Evolutionary conservation across 2,797 vertebrate genomes (phyloP), one percentile per base, ranked within the genome.

Genomic region (Tragopan temminckii): DNA sequence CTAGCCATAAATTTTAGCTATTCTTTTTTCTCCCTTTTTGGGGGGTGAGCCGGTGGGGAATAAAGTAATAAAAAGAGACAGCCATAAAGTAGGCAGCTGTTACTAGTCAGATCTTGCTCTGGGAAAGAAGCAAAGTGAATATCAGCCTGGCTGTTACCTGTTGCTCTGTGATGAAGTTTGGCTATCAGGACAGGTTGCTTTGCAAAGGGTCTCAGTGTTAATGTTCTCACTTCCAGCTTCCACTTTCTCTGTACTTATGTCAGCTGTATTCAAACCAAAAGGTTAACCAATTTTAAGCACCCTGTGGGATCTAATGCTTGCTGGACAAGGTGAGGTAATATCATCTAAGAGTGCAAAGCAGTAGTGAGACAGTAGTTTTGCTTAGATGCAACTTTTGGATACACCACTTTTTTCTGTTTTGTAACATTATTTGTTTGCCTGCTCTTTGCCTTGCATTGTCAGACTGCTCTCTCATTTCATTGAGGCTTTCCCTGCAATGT

Each of bases 1-100:
- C 88, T 90, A 76, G 91, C 90, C 88, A 87, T 98, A 97, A 97
- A 98, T 98, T 98, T 97, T 92, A 91, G 40, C 90, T 84, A 86
- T 97, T 98, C 91, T 95, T 94, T 77, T 93, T 63, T 16, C 10
- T 27, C 11, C 27, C 13, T 13, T 58, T 93, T 86, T 25, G 24
- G 38, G 74, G 52, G 31, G 17, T 79, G 89, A 59, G 38, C 79
- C 89, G 53, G 95, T 52, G 94, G 92, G 80, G 82, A 97, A 97
- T 92, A 96, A 95, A 97, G 92, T 70, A 97, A 97, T 95, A 96
- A 97, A 97, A 95, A 80, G 79, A 94, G 92, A 90, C 76, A 92
- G 70, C 78, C 90, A 92, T 96, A 96, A 98, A 97, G 86, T 38
- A 97, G 71, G 78, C 93, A 96, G 95, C 96, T 97, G 97, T 97